These are phyloP conservation scores for Pseudochirops corinnae DNA, from an alignment of 2,797 vertebrate species.

Conservation along the genomic window DNA sequence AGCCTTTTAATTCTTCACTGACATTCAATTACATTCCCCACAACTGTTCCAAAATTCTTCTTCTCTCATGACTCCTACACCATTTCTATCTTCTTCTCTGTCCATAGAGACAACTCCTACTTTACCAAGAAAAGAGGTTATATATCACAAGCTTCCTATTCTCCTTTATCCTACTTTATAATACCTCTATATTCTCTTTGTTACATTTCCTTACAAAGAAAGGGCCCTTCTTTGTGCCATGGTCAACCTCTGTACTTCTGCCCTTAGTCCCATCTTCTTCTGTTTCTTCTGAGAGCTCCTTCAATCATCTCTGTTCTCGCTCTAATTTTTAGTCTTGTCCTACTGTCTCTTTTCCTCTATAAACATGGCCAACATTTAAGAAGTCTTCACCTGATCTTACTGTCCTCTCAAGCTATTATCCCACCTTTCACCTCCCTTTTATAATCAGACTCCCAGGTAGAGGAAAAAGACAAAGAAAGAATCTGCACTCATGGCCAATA, in stretches of 20 bases:
- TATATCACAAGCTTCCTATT: not conserved
- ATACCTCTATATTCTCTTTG: not conserved
- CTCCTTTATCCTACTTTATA: not conserved
- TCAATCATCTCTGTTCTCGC: not conserved
- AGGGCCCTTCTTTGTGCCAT: not conserved
- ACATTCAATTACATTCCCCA: not conserved
- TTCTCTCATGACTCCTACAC: not conserved
- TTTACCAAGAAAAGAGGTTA: not conserved
- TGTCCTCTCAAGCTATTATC: not conserved
- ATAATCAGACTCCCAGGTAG: not conserved
- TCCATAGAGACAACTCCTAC: not conserved
- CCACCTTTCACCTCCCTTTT: not conserved
- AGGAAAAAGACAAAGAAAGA: not conserved
- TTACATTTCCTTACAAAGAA: not conserved
- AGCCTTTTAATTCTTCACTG: not conserved
- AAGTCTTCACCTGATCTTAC: not conserved
- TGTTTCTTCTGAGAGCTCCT: not conserved
- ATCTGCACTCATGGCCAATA: not conserved
- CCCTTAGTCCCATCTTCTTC: not conserved
- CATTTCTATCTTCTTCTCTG: not conserved
- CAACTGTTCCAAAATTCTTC: not conserved
- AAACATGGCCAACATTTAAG: not conserved
- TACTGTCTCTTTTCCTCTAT: not conserved
- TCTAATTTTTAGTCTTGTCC: not conserved
- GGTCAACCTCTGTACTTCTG: not conserved